phyloP scores from a whole-genome alignment of 2,113 vertebrate species.

The Ivindomyrus marchei region DNA sequence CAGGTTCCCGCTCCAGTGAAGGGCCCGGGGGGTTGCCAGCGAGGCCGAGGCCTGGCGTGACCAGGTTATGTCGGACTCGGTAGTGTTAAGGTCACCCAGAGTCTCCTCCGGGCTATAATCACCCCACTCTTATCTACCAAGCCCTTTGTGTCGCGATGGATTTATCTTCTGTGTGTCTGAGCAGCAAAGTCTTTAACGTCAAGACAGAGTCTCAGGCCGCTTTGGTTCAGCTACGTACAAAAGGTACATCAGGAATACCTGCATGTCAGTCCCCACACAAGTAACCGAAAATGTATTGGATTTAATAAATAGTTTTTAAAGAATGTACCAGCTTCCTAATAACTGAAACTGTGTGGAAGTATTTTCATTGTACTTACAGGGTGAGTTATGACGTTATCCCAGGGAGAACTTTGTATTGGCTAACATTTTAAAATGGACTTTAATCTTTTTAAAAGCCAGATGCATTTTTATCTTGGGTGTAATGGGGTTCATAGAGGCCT shows the following conservation, averaged over 20 bases:
- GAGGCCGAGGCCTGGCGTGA: constrained; percentile 19
- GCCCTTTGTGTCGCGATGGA: neutral
- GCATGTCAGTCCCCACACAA: neutral
- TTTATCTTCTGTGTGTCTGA: neutral
- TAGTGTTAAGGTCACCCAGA: neutral
- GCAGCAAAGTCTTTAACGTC: neutral
- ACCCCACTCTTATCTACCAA: neutral
- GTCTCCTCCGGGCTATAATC: neutral
- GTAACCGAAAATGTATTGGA: neutral
- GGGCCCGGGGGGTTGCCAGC: constrained; percentile 18
- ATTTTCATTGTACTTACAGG: neutral
- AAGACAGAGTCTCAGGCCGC: neutral
- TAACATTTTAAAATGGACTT: neutral
- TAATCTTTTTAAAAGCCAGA: neutral
- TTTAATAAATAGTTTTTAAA: neutral
- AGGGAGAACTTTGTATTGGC: neutral
- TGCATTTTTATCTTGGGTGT: neutral
- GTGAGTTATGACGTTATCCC: neutral
- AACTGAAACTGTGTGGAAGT: neutral
- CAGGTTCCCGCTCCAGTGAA: constrained; percentile 1
- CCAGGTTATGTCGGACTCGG: neutral
- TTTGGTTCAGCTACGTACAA: neutral
- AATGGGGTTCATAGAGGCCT: neutral
- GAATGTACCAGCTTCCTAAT: neutral
- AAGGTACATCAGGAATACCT: neutral